Conservation (phyloP, 2,888 invertebrate species). For the Metacarcinus magister region DNA sequence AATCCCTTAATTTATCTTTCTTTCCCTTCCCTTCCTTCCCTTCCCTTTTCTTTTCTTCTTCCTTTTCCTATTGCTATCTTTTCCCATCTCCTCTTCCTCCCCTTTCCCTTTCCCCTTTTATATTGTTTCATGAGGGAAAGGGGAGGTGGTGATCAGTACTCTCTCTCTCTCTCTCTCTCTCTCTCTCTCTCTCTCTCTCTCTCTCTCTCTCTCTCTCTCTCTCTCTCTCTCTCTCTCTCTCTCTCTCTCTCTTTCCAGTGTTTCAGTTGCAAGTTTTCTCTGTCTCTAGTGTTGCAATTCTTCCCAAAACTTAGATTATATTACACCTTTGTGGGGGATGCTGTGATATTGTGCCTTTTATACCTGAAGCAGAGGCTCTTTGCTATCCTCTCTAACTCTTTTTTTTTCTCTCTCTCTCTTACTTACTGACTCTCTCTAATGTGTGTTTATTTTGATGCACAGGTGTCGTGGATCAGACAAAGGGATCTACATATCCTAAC, state of each 20-base stretch:
- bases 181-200: constrained; percentile 55
- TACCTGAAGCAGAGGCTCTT: not conserved
- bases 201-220: constrained; percentile 58
- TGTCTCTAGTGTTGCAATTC: not conserved
- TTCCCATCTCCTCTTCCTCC: not conserved
- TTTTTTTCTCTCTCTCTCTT: too few species aligned
- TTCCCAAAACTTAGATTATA: not conserved
- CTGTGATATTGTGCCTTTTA: not conserved
- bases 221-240: constrained; percentile 52
- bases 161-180: constrained; percentile 9
- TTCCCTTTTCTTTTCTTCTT: not conserved
- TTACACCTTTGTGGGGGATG: not conserved
- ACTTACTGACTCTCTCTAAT: too few species aligned
- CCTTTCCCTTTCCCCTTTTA: not conserved
- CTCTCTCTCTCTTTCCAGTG: not conserved
- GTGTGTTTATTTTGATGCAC: not conserved
- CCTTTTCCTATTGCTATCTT: not conserved
- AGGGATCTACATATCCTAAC: constrained; percentile 63
- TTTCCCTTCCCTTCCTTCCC: too few species aligned
- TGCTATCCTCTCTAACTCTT: not conserved
- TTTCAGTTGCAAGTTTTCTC: not conserved
- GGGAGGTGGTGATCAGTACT: not conserved
- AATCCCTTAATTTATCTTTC: too few species aligned
- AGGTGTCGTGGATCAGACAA: constrained; percentile 68
- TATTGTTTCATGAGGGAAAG: too few species aligned